phyloP scores from a whole-genome alignment of 2,797 vertebrate genomes.

The Geotria australis region DNA sequence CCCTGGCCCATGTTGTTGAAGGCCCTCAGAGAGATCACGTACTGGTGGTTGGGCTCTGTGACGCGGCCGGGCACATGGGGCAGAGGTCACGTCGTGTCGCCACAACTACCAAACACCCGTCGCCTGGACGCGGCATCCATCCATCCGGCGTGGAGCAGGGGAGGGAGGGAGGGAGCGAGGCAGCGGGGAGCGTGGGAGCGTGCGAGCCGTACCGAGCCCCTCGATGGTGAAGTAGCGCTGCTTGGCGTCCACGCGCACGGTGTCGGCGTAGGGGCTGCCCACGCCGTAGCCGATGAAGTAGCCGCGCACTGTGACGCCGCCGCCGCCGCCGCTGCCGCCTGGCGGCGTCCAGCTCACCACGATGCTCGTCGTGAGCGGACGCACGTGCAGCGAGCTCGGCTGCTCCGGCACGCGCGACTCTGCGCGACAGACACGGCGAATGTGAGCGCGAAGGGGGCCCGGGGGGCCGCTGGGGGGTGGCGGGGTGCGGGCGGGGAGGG shows the following conservation, averaged over 20 bases:
- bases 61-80: too few species aligned
- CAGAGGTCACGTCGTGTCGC: too few species aligned
- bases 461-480: too few species aligned
- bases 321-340: constrained; percentile 10
- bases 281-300: constrained; percentile 77
- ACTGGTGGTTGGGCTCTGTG: constrained; percentile 71
- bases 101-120: too few species aligned
- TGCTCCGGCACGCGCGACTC: constrained; percentile 68
- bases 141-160: too few species aligned
- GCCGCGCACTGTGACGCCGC: constrained; percentile 70
- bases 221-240: constrained; percentile 94
- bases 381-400: constrained; percentile 77
- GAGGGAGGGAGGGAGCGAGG: too few species aligned
- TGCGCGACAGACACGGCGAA: constrained; percentile 6
- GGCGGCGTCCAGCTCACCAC: constrained; percentile 97
- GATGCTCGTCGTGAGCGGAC: constrained; percentile 66
- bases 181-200: too few species aligned
- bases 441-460: too few species aligned
- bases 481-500: constrained; percentile 13
- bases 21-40: constrained; percentile 79
- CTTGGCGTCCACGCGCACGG: constrained; percentile 85
- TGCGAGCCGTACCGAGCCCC: constrained; percentile 38
- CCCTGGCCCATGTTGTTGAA: constrained; percentile 81
- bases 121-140: too few species aligned
- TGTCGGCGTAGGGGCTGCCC: constrained; percentile 79